Evolutionary conservation across 1,140 invertebrate species (phyloP).

Genomic region (Euura lappo): DNA sequence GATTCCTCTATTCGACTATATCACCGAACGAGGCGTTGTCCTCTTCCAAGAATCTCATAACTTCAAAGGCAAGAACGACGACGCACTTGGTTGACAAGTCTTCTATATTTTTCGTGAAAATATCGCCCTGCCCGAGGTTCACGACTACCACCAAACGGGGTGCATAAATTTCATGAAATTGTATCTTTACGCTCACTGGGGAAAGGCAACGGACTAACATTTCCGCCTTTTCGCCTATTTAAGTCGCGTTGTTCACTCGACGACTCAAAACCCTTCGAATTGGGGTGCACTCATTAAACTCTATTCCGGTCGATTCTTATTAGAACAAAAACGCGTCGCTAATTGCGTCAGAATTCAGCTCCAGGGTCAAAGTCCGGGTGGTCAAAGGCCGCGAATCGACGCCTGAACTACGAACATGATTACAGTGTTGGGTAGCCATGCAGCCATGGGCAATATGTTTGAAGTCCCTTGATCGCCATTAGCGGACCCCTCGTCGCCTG

Average conservation of each 20-base stretch:
- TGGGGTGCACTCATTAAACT: background rate
- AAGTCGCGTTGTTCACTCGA: background rate
- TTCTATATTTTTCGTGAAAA: constrained; percentile 39
- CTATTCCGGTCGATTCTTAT: background rate
- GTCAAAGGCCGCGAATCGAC: background rate
- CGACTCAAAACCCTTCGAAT: background rate
- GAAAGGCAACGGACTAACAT: background rate
- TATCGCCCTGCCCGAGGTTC: constrained; percentile 25
- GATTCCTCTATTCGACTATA: background rate
- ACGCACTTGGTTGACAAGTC: constrained; percentile 18
- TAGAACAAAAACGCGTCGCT: too few species aligned
- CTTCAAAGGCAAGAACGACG: constrained; percentile 28
- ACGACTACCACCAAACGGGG: constrained; percentile 26
- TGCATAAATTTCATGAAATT: constrained; percentile 54
- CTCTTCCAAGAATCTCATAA: constrained; percentile 28
- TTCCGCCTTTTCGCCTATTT: constrained; percentile 24
- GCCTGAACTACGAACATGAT: background rate
- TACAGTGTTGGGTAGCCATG: background rate
- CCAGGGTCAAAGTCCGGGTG: background rate
- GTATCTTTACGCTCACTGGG: constrained; percentile 34
- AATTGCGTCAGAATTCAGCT: too few species aligned
- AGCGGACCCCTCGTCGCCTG: constrained; percentile 13
- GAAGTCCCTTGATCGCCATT: background rate
- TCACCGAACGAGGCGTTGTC: background rate
- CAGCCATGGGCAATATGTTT: background rate